These are phyloP conservation scores for Plestiodon gilberti DNA, from an alignment of 2,113 vertebrate species.

Conservation along the genomic window DNA sequence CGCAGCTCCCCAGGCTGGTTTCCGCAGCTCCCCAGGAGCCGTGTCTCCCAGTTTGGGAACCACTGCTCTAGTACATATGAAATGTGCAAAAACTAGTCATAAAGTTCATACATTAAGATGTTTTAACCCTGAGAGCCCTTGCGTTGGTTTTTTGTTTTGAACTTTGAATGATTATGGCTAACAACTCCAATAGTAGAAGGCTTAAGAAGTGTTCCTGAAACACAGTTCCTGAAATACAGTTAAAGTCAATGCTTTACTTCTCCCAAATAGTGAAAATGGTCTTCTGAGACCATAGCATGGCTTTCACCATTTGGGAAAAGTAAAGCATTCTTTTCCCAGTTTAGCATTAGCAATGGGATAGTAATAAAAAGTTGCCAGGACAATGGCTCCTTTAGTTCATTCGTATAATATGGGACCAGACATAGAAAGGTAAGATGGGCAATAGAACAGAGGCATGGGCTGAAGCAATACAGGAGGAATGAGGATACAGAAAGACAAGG, in stretches of 20 bases:
- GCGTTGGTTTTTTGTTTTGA: not conserved
- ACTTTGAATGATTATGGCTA: not conserved
- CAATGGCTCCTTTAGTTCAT: not conserved
- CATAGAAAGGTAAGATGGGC: not conserved
- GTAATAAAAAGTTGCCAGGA: not conserved
- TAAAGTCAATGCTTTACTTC: too few species aligned
- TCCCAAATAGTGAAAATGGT: too few species aligned
- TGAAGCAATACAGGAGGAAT: not conserved
- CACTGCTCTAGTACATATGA: too few species aligned
- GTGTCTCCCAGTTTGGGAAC: too few species aligned
- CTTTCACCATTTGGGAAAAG: not conserved
- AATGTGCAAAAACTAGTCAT: too few species aligned
- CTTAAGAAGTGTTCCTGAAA: not conserved
- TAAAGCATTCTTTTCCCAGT: not conserved
- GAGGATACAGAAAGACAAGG: not conserved
- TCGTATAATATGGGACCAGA: too few species aligned
- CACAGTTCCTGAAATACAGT: not conserved
- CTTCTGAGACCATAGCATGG: too few species aligned
- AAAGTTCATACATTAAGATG: too few species aligned
- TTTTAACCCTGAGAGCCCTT: too few species aligned
- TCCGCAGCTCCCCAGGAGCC: too few species aligned
- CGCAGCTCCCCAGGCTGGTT: too few species aligned
- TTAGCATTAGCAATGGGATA: not conserved
- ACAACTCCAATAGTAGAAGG: not conserved
- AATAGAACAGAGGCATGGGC: not conserved